These are phyloP conservation scores for Planiliza haematocheilus DNA, from an alignment of 2,113 vertebrate genomes.

Conservation along the genomic window DNA sequence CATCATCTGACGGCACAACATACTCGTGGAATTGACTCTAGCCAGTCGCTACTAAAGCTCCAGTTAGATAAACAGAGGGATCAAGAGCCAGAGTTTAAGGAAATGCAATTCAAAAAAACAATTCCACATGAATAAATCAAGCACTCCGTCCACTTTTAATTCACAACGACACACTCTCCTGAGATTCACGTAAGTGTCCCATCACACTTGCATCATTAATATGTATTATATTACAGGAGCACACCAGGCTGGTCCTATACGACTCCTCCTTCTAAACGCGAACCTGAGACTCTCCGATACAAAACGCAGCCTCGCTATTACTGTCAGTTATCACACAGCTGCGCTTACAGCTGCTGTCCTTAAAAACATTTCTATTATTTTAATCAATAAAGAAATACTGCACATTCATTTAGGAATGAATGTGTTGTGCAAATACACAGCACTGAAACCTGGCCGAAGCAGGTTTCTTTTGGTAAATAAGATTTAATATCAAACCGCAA, in stretches of 20 bases:
- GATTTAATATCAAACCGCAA: constrained; percentile 18
- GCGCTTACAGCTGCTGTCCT: not conserved
- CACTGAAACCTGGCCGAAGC: constrained; percentile 7
- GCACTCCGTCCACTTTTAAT: constrained; percentile 17
- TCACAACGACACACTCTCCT: constrained; percentile 1
- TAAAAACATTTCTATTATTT: not conserved
- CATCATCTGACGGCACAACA: constrained; percentile 33
- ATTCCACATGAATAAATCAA: constrained; percentile 22
- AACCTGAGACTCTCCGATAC: constrained; percentile 52
- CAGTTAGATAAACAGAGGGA: constrained; percentile 20
- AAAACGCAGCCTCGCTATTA: not conserved
- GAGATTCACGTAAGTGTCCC: constrained; percentile 30
- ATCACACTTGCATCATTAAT: constrained; percentile 32
- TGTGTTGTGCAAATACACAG: constrained; percentile 24
- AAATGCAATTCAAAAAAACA: constrained; percentile 32
- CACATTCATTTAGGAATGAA: not conserved
- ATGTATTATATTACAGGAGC: not conserved
- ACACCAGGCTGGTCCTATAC: constrained; percentile 1
- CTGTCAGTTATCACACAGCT: not conserved
- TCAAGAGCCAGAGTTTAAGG: constrained; percentile 18
- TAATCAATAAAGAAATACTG: not conserved
- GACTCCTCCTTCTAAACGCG: constrained; percentile 4
- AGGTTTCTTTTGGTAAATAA: constrained; percentile 42
- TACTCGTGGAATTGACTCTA: constrained; percentile 10
- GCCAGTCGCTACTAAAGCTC: constrained; percentile 41